Conservation (phyloP, 2,888 invertebrate species). For the Xylocampa areola region DNA sequence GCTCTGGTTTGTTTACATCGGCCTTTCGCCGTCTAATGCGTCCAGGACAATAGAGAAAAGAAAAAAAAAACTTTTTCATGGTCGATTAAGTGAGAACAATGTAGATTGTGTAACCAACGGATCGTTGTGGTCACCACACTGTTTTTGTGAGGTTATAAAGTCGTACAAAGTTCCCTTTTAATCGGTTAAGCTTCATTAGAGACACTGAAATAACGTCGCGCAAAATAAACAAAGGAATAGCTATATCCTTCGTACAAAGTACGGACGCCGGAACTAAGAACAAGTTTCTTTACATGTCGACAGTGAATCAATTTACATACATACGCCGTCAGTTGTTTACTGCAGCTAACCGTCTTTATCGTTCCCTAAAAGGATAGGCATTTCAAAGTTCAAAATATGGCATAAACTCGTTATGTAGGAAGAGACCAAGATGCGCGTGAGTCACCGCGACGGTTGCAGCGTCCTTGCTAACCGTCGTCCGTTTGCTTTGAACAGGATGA, state of each 20-base stretch:
- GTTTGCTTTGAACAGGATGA: conserved; percentile 67
- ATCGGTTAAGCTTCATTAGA: conserved; percentile 20
- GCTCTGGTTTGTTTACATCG: conserved; percentile 46
- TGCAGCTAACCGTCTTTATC: conserved; percentile 28
- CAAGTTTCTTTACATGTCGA: conserved; percentile 55
- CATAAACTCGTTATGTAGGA: conserved; percentile 58
- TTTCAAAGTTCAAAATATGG: conserved; percentile 61
- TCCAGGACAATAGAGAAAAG: conserved; percentile 49
- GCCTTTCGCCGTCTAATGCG: conserved; percentile 38
- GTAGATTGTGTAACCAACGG: conserved; percentile 30
- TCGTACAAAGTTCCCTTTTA: conserved; percentile 27
- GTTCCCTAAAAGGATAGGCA: conserved; percentile 57
- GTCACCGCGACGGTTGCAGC: conserved; percentile 70
- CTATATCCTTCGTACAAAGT: conserved; percentile 29
- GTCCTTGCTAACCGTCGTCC: conserved; percentile 69
- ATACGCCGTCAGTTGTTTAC: conserved; percentile 54
- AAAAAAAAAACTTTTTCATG: conserved; percentile 63
- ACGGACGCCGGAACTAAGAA: conserved; percentile 46
- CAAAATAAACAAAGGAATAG: conserved; percentile 47
- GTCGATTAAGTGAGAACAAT: conserved; percentile 68
- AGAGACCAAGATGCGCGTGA: conserved; percentile 57
- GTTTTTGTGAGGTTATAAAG: conserved; percentile 18
- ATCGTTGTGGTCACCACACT: conserved; percentile 29
- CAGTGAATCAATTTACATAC: conserved; percentile 55
- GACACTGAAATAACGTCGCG: conserved; percentile 26